These are phyloP conservation scores for Pachymerium ferrugineum DNA, from an alignment of 2,888 invertebrate genomes.

Conservation along the genomic window DNA sequence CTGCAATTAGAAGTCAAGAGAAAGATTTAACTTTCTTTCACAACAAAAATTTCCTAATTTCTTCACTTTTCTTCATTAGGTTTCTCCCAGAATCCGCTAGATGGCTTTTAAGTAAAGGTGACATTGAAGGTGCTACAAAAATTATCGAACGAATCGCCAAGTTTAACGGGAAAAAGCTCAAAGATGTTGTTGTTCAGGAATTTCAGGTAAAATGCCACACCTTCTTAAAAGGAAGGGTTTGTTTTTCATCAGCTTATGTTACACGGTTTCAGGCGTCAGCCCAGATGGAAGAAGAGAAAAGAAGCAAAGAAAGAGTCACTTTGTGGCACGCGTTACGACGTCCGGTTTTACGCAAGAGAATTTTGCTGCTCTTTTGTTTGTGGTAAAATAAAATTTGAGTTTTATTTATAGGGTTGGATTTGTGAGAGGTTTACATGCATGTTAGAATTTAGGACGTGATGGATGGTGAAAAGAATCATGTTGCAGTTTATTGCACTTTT, in stretches of 20 bases:
- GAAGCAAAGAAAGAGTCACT: conserved; percentile 44
- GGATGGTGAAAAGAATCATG: not conserved
- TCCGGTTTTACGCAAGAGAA: conserved; percentile 64
- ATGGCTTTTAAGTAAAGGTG: conserved; percentile 81
- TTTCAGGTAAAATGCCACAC: conserved; percentile 35
- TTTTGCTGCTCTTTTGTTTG: conserved; percentile 70
- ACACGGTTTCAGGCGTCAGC: conserved; percentile 28
- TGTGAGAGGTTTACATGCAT: not conserved
- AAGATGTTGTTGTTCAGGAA: conserved; percentile 36
- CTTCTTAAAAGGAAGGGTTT: not conserved
- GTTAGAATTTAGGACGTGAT: not conserved
- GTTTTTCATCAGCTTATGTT: not conserved
- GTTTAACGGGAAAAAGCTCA: conserved; percentile 60
- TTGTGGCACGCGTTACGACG: conserved; percentile 54
- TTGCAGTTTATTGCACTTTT: not conserved
- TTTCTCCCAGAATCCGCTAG: conserved; percentile 58
- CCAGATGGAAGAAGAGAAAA: conserved; percentile 15
- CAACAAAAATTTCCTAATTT: not conserved
- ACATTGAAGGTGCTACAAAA: conserved; percentile 67
- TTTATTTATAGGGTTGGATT: not conserved
- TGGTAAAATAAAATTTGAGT: conserved; percentile 55
- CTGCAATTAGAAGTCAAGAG: no score
- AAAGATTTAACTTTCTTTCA: no score
- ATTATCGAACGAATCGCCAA: conserved; percentile 74
- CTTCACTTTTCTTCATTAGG: not conserved